Base-by-base conservation (phyloP, 2,113 vertebrate genomes). In the Puma concolor region DNA sequence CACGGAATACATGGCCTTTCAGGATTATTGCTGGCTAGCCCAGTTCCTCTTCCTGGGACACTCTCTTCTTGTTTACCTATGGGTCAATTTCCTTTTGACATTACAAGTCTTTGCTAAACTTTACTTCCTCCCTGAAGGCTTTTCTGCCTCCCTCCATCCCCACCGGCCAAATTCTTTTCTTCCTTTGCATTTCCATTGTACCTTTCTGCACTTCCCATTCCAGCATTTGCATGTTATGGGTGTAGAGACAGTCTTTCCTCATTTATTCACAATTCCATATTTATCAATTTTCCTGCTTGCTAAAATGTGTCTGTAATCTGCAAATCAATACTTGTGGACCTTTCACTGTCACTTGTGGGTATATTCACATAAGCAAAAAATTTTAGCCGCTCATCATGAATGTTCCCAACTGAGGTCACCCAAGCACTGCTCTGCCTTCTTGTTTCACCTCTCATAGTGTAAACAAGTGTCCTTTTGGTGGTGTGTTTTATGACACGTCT, bases 31-130 rank as follows among this genome's bases (percentile, higher is more conserved):
- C 83, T n/a, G 19, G 4, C 60, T 17, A 38, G 50, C 71, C 50
- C 82, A 60, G 31, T 52, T 96, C 41, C 41, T 95, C 36, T 81
- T 87, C 57, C 50, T 64, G 27, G 15, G 74, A 54, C 41, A 19
- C 10, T 21, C 50, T 83, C 33, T 87, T 72, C 38, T 66, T 79
- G 6, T 50, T 91, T 89, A 50, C 38, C 41, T 69, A 3, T 81
- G n/a, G 4, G 50, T 94, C 89, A 90, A 91, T 64, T 69, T 96
- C 69, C 44, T 97, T 4, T 69, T 79, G 16, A 66, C 27, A 66
- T 80, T 25, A 38, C 17, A 86, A 71, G 29, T 41, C 14, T 88
- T 88, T 57, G 11, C 72, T 88, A 67, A 92, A 82, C 31, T 72
- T 41, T 67, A 76, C 31, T 95, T 88, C 36, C 52, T 86, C 54